Percentiles rank a stretch among this genome's conserved stretches.
These are phyloP conservation scores for Sialis fuliginosa DNA, from an alignment of 2,888 invertebrate genomes.

Conservation along the genomic window DNA sequence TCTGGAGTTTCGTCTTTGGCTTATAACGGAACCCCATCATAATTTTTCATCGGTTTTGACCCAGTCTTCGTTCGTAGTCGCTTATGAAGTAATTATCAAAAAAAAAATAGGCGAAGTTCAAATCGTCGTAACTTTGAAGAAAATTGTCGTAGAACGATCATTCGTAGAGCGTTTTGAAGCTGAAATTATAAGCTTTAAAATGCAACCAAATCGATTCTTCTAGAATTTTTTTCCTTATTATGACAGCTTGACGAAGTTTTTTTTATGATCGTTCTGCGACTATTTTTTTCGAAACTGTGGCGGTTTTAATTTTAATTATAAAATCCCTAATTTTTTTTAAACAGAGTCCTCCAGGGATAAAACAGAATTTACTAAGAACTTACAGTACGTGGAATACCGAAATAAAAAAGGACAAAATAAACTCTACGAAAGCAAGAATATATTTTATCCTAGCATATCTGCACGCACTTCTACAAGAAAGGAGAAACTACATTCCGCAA, in stretches of 20 bases:
- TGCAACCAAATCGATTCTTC: no score
- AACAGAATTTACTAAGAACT: constrained; percentile 59
- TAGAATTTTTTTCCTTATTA: no score
- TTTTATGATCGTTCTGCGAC: no score
- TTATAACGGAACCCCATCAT: constrained; percentile 68
- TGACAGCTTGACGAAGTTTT: no score
- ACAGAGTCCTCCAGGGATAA: constrained; percentile 69
- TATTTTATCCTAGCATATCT: constrained; percentile 69
- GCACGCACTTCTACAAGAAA: constrained; percentile 80
- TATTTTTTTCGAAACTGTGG: no score
- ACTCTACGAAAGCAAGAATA: constrained; percentile 22
- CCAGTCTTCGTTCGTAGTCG: constrained; percentile 62
- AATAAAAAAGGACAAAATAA: constrained; percentile 9
- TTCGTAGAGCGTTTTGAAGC: no score
- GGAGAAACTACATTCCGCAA: constrained; percentile 82
- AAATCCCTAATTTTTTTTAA: background rate
- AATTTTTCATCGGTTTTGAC: constrained; percentile 57
- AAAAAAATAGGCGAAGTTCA: no score
- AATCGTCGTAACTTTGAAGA: no score
- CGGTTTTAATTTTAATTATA: background rate
- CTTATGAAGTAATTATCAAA: constrained; percentile 37
- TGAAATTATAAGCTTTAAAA: no score
- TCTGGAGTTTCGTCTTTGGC: constrained; percentile 56
- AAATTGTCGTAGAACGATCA: no score
- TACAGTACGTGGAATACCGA: constrained; percentile 47